These are phyloP conservation scores for Geotrypetes seraphini DNA, from an alignment of 2,797 vertebrate genomes.

Conservation along the genomic window DNA sequence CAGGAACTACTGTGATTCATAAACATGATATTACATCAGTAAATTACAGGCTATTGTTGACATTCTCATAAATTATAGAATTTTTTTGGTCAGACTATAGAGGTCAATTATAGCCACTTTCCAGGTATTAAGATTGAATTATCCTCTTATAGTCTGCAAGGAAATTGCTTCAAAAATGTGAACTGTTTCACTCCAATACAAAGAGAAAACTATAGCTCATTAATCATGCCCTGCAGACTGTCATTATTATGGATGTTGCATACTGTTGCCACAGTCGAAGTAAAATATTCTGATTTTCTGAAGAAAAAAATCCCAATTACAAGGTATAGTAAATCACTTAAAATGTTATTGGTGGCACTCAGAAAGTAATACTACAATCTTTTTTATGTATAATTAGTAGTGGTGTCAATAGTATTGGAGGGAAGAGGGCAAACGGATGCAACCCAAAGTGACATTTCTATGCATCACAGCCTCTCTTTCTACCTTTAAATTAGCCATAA, in stretches of 20 bases:
- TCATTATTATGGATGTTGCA: slow-evolving; percentile 57
- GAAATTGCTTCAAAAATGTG: slow-evolving; percentile 43
- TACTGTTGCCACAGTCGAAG: slow-evolving; percentile 48
- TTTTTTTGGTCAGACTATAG: no score
- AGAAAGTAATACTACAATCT: slow-evolving; percentile 40
- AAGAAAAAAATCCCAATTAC: slow-evolving; percentile 73
- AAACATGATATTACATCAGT: no score
- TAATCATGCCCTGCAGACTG: slow-evolving; percentile 46
- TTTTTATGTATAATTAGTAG: slow-evolving; percentile 39
- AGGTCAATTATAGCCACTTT: no score
- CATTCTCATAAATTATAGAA: no score
- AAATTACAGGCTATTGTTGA: no score
- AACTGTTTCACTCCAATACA: slow-evolving; percentile 50
- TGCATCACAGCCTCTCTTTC: no score
- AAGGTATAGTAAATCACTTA: slow-evolving; percentile 67
- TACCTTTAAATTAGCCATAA: no score
- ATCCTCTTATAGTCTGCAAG: slow-evolving; percentile 11
- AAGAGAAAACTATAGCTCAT: slow-evolving; percentile 43
- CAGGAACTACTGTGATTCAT: no score
- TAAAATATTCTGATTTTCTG: slow-evolving; percentile 55
- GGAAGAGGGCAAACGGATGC: no score
- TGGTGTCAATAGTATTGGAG: no score
- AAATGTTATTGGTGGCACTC: slow-evolving; percentile 53
- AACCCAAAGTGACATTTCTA: no score
- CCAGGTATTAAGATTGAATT: slow-evolving; percentile 3